phyloP scores from a whole-genome alignment of 2,797 vertebrate species.

The Chrosomus eos region DNA sequence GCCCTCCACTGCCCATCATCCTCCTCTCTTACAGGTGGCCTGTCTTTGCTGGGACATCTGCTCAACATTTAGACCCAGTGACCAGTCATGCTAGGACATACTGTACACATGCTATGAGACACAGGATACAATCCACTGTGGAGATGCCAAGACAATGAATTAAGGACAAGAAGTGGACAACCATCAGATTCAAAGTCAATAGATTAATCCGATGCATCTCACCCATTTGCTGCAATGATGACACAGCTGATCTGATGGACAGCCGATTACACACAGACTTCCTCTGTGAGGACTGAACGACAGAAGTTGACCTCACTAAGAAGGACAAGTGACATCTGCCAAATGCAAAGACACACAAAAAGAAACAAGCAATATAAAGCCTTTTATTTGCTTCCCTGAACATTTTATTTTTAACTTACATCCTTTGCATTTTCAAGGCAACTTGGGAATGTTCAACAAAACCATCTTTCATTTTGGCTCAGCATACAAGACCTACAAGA shows the following conservation, averaged over 20 bases:
- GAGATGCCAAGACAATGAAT: not conserved
- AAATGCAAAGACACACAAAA: not conserved
- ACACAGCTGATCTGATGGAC: constrained; percentile 2
- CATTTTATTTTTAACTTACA: constrained; percentile 61
- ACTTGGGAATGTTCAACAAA: constrained; percentile 59
- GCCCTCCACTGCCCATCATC: not conserved
- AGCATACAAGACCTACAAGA: constrained; percentile 2
- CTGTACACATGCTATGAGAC: not conserved
- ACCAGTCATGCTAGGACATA: not conserved
- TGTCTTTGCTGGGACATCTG: constrained; percentile 3
- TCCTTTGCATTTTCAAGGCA: constrained; percentile 59
- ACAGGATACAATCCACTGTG: not conserved
- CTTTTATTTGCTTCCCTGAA: constrained; percentile 55
- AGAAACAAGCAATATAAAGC: not conserved
- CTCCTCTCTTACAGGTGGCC: not conserved
- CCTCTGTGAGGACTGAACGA: not conserved
- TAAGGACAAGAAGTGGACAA: not conserved
- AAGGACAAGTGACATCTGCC: not conserved
- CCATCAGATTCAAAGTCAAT: not conserved
- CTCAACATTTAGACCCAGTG: not conserved
- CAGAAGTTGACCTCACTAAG: constrained; percentile 7
- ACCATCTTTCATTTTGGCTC: constrained; percentile 44
- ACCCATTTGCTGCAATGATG: not conserved
- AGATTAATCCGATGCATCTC: not conserved
- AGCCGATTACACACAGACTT: not conserved